Conservation (phyloP, 2,113 vertebrate genomes). For the rat (Rattus norvegicus) region GRCr8 NC_086021.1:137582001-137582500, state of each 20-base stretch:
- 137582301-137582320: neutral
- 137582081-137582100: neutral
- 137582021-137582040: neutral
- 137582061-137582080: neutral
- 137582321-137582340: neutral
- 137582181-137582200: neutral
- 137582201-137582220: slow-evolving; percentile 1
- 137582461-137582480: neutral
- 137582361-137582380: too few relatives aligned
- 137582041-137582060: neutral
- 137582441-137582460: neutral
- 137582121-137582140: neutral
- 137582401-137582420: too few relatives aligned
- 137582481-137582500: neutral
- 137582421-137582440: neutral
- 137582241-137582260: neutral
- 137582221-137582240: neutral
- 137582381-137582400: neutral
- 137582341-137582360: neutral
- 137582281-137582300: neutral
- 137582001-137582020: neutral
- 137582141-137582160: neutral
- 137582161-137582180: neutral
- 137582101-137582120: neutral
- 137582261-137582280: neutral